Evolutionary conservation across 1,140 invertebrate species (phyloP), one percentile per base, ranked within the genome.

Genomic region (Drosophila burlai): DNA sequence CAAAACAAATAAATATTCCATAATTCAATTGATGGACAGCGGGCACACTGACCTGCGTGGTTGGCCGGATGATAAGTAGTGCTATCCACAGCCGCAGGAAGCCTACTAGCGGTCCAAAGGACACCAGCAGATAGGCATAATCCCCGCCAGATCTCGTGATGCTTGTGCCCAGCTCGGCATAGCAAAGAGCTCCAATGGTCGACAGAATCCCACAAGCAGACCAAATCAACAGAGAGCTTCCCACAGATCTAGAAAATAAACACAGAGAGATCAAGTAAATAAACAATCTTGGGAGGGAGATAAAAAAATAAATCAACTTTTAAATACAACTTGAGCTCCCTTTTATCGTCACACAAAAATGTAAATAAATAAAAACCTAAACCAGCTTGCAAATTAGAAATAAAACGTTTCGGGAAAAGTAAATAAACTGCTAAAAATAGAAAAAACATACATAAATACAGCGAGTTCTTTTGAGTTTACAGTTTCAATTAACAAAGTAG

Each of bases 11-110:
- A 73, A 73, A 74, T 24, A 74, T 58, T 65, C 36, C 47, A 29
- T 76, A 59, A 76, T 77, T 63, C 55, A 74, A 84, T 89, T 89
- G 50, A 67, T 50, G 52, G 42, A 46, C 16, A 29, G 55, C 24
- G 18, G 43, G 46, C 21, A 34, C 13, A 76, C 76, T 86, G 63
- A 93, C 92, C 91, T 93, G 92, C 2, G 97, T 97, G 9, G 95
- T 96, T 4, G 97, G 97, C 75, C 97, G 94, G 66, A 98, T 97
- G 76, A 98, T 97, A 31, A 98, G 94, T 57, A 97, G 93, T 6
- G 97, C 97, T 36, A 98, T 96, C 98, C 98, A 99, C 24, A 98
- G 93, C 57, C 96, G 95, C 18, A 98, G 93, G 92, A 99, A 99
- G 4, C 96, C 98, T 1, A 97, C 96, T 13, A 99, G 93, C n/a